These are phyloP conservation scores for Drosophila mimica DNA, from an alignment of 2,888 invertebrate species.

Conservation along the genomic window DNA sequence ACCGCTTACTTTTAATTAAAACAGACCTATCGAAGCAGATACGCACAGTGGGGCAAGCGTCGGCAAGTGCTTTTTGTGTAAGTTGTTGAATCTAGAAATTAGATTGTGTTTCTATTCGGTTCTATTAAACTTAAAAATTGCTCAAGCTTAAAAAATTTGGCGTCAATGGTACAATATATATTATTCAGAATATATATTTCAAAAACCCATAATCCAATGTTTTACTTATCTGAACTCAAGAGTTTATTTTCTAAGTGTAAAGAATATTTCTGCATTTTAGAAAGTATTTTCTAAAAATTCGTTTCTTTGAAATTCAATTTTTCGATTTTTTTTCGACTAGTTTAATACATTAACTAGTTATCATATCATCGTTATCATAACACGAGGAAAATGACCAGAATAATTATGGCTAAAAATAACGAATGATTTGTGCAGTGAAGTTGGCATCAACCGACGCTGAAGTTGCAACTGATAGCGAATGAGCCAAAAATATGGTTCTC, in stretches of 20 bases:
- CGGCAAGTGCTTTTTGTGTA: too few relatives aligned
- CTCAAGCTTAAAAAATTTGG: neutral
- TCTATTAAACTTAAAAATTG: neutral
- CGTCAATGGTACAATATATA: neutral
- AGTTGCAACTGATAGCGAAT: neutral
- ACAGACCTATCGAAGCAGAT: neutral
- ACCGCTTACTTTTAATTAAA: constrained; percentile 55
- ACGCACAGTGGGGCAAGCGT: neutral
- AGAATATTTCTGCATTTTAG: too few relatives aligned
- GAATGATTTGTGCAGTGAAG: neutral
- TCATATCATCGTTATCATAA: neutral
- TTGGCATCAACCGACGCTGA: neutral
- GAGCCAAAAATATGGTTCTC: neutral
- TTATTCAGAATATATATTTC: neutral
- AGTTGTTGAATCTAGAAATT: neutral
- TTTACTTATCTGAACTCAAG: too few relatives aligned
- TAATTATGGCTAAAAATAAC: neutral
- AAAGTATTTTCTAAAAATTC: too few relatives aligned
- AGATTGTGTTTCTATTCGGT: neutral
- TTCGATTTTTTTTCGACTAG: neutral
- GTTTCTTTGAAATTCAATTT: too few relatives aligned
- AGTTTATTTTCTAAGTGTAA: too few relatives aligned
- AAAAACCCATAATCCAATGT: neutral
- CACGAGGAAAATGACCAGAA: neutral
- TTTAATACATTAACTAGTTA: neutral